Conservation (phyloP, 2,888 invertebrate genomes). For the Pemphredon lugubris region DNA sequence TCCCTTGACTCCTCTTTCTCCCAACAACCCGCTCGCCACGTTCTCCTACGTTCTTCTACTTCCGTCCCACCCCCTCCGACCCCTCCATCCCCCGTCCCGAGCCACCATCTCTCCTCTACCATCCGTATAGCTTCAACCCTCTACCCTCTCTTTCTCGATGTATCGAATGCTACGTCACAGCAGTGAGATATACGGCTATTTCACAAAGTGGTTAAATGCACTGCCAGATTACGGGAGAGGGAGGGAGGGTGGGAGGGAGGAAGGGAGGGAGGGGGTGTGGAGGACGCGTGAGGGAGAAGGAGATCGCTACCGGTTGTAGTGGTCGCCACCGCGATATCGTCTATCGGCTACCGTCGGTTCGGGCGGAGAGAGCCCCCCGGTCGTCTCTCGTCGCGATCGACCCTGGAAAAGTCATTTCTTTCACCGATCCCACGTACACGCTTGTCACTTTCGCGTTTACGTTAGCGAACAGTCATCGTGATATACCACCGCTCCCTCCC, state of each 20-base stretch:
- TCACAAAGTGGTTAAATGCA: constrained; percentile 80
- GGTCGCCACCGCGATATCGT: constrained; percentile 49
- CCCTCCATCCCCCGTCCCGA: constrained; percentile 31
- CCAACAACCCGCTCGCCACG: not conserved
- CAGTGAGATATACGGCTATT: constrained; percentile 75
- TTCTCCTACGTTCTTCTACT: not conserved
- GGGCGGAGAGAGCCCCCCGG: constrained; percentile 1
- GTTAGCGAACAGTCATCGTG: too few relatives aligned
- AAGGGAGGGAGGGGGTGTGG: not conserved
- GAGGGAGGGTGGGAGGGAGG: constrained; percentile 3
- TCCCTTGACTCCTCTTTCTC: constrained; percentile 18
- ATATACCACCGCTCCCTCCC: not conserved
- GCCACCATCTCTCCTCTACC: too few relatives aligned
- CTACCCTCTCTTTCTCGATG: constrained; percentile 65
- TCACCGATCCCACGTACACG: not conserved
- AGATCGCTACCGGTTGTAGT: constrained; percentile 24
- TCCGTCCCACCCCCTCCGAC: constrained; percentile 10
- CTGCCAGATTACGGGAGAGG: constrained; percentile 75
- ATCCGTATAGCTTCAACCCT: too few relatives aligned
- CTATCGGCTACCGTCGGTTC: constrained; percentile 41
- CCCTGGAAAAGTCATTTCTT: constrained; percentile 28
- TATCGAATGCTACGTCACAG: constrained; percentile 79
- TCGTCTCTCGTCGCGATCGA: constrained; percentile 25
- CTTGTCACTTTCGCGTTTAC: constrained; percentile 1
- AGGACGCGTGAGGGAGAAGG: constrained; percentile 18